Percentiles rank a stretch among this genome's conserved stretches.
Evolutionary conservation across 2,797 vertebrate genomes (phyloP).

Genomic region (Chrosomus eos): DNA sequence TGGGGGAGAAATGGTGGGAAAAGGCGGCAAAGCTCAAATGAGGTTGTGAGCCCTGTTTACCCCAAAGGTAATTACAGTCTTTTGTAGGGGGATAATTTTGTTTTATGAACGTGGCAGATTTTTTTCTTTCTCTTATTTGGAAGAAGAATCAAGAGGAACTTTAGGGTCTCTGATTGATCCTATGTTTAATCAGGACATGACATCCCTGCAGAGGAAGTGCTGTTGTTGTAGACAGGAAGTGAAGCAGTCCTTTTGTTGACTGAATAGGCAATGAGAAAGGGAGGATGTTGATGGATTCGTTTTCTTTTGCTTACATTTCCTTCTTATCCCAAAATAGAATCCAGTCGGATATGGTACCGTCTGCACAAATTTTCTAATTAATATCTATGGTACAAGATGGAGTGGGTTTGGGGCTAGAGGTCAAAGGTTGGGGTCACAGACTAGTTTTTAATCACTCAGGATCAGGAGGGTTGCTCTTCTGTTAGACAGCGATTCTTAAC

Average conservation of each 20-base stretch:
- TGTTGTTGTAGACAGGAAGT: conserved; percentile 86
- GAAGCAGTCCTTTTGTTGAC: conserved; percentile 81
- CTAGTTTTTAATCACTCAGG: conserved; percentile 97
- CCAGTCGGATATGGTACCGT: conserved; percentile 81
- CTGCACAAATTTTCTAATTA: conserved; percentile 93
- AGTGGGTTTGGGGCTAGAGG: conserved; percentile 89
- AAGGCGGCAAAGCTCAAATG: conserved; percentile 32
- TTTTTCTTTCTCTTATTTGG: conserved; percentile 58
- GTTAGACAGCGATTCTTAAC: conserved; percentile 83
- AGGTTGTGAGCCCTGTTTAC: conserved; percentile 64
- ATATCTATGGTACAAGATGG: conserved; percentile 92
- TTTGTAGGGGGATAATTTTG: conserved; percentile 66
- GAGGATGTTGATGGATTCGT: conserved; percentile 75
- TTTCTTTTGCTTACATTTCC: conserved; percentile 34
- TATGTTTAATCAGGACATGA: conserved; percentile 8
- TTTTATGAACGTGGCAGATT: conserved; percentile 48
- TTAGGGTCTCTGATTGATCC: background rate
- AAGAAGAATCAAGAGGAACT: conserved; percentile 53
- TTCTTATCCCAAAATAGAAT: conserved; percentile 71
- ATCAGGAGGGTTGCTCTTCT: conserved; percentile 67
- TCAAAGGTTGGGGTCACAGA: conserved; percentile 93
- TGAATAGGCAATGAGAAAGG: conserved; percentile 65
- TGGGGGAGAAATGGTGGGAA: conserved; percentile 61
- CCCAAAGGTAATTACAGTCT: conserved; percentile 67
- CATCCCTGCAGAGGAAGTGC: conserved; percentile 79